These are phyloP conservation scores for Lordiphosa clarofinis DNA, from an alignment of 1,140 invertebrate genomes.

Conservation along the genomic window DNA sequence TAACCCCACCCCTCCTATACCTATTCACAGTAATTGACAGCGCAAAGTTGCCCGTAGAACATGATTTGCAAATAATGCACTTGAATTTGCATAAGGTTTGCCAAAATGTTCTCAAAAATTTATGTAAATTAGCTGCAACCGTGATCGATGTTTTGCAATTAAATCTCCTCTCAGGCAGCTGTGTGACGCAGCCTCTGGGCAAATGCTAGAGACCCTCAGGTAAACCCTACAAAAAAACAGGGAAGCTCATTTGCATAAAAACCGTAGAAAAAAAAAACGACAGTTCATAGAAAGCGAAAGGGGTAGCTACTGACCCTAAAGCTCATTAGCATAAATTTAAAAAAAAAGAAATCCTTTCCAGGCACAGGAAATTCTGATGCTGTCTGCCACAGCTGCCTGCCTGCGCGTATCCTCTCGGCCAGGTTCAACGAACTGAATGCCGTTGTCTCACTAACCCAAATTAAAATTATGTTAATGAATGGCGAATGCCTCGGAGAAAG, in stretches of 20 bases:
- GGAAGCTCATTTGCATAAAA: slow-evolving; percentile 73
- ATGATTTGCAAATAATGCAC: slow-evolving; percentile 79
- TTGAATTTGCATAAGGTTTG: slow-evolving; percentile 74
- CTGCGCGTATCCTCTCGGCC: slow-evolving; percentile 47
- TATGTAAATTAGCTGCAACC: slow-evolving; percentile 58
- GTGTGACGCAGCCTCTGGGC: slow-evolving; percentile 17
- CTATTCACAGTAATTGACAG: slow-evolving; percentile 60
- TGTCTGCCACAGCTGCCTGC: slow-evolving; percentile 37
- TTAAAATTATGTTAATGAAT: slow-evolving; percentile 80
- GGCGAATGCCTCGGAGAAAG: slow-evolving; percentile 19
- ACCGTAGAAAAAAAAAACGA: slow-evolving; percentile 41
- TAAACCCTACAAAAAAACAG: slow-evolving; percentile 32
- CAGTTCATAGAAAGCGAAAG: slow-evolving; percentile 53
- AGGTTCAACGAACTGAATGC: slow-evolving; percentile 67
- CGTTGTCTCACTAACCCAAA: slow-evolving; percentile 79
- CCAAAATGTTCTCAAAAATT: slow-evolving; percentile 31
- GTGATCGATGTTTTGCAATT: slow-evolving; percentile 53
- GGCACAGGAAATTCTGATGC: slow-evolving; percentile 59
- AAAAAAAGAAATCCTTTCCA: not conserved
- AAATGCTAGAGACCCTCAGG: slow-evolving; percentile 44
- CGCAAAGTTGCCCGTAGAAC: slow-evolving; percentile 57
- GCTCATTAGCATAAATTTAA: slow-evolving; percentile 72
- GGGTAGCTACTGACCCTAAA: slow-evolving; percentile 37
- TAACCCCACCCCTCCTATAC: slow-evolving; percentile 22
- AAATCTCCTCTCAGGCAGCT: slow-evolving; percentile 46